Conservation (phyloP, 2,888 invertebrate genomes). For the Melieria picta region DNA sequence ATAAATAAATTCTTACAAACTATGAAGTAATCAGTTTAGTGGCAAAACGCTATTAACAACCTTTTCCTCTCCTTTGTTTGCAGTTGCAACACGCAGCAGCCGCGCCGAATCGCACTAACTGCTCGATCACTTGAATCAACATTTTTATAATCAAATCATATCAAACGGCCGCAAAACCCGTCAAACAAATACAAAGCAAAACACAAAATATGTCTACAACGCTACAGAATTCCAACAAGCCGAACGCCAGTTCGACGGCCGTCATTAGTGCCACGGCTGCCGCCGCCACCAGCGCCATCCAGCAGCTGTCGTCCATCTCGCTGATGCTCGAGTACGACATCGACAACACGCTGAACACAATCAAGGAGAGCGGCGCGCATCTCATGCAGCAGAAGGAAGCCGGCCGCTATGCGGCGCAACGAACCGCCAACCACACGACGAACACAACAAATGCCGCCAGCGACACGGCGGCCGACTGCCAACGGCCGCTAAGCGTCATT, state of each 20-base stretch:
- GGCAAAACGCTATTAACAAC: too few relatives aligned
- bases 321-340: slow-evolving; percentile 65
- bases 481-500: slow-evolving; percentile 3
- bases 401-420: neutral
- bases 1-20: too few relatives aligned
- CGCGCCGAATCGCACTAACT: too few relatives aligned
- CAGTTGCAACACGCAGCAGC: too few relatives aligned
- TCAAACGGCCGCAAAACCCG: slow-evolving; percentile 16
- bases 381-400: slow-evolving; percentile 39
- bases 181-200: slow-evolving; percentile 6
- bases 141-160: slow-evolving; percentile 19
- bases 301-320: slow-evolving; percentile 58
- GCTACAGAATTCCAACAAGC: slow-evolving; percentile 27
- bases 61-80: too few relatives aligned
- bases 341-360: slow-evolving; percentile 64
- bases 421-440: slow-evolving; percentile 9
- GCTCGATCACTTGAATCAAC: too few relatives aligned
- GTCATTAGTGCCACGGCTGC: slow-evolving; percentile 20
- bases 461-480: slow-evolving; percentile 22
- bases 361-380: slow-evolving; percentile 58
- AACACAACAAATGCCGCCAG: slow-evolving; percentile 1
- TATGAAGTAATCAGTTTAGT: too few relatives aligned
- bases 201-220: slow-evolving; percentile 22
- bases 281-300: slow-evolving; percentile 41
- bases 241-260: slow-evolving; percentile 12